These are phyloP conservation scores for Phymastichus coffea DNA, from an alignment of 1,140 invertebrate genomes.

Conservation along the genomic window DNA sequence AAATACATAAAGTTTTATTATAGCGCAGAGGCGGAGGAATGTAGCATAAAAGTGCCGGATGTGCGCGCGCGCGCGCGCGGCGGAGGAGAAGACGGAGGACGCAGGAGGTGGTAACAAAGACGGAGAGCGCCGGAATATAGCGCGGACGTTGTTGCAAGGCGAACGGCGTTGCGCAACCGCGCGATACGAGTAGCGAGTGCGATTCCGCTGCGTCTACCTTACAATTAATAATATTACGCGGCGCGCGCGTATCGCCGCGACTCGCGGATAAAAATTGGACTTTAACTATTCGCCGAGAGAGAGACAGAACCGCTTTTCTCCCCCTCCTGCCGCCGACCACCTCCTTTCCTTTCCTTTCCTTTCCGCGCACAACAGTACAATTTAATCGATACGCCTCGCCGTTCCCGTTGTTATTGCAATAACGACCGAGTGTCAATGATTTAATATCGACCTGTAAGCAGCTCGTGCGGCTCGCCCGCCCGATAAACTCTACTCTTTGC, in stretches of 20 bases:
- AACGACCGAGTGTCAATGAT: too few relatives aligned
- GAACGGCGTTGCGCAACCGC: constrained; percentile 53
- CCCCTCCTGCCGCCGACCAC: background rate
- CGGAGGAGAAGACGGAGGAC: constrained; percentile 1
- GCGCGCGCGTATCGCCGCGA: background rate
- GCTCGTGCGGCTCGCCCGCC: background rate
- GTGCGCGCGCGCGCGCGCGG: too few relatives aligned
- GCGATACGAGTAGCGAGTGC: constrained; percentile 42
- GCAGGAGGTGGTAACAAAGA: constrained; percentile 19
- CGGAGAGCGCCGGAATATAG: constrained; percentile 14
- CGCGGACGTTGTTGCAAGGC: constrained; percentile 51
- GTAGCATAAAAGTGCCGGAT: constrained; percentile 35
- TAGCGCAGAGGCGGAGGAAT: constrained; percentile 31
- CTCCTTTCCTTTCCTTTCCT: too few relatives aligned
- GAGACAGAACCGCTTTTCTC: background rate
- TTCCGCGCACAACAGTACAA: constrained; percentile 18
- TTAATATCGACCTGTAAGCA: too few relatives aligned
- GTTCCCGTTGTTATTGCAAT: too few relatives aligned
- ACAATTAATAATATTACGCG: constrained; percentile 44
- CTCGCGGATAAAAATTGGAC: constrained; percentile 23
- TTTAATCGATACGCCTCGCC: constrained; percentile 30
- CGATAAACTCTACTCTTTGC: background rate
- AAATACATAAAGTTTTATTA: constrained; percentile 48
- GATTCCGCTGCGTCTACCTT: constrained; percentile 37
- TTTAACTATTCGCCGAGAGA: constrained; percentile 23